Evolutionary conservation across 1,140 invertebrate species (phyloP).

Genomic region (Cydia strobilella): DNA sequence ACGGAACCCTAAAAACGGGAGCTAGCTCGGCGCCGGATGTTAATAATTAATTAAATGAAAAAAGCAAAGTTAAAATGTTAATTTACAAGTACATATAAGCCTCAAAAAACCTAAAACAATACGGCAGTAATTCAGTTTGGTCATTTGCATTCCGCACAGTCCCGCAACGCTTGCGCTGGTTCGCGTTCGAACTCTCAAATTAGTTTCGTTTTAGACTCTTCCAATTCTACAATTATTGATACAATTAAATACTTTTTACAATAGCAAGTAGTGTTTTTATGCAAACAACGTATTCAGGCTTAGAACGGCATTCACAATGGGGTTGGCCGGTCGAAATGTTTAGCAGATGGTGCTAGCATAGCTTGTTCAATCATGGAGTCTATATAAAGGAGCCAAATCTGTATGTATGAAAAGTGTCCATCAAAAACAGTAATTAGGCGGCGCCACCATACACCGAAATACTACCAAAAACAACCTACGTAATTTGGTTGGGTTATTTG

Average conservation of each 20-base stretch:
- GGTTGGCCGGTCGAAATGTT: no score
- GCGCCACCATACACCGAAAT: no score
- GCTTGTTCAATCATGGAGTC: no score
- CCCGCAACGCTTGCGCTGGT: not conserved
- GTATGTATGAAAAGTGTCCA: no score
- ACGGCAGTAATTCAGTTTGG: conserved; percentile 29
- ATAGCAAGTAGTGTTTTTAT: conserved; percentile 15
- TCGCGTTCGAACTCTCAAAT: conserved; percentile 27
- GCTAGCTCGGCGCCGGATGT: no score
- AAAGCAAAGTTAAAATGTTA: conserved; percentile 17
- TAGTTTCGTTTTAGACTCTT: conserved; percentile 19
- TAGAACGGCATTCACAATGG: not conserved
- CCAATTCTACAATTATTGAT: conserved; percentile 21
- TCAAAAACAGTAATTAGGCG: no score
- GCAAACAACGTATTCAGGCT: conserved; percentile 18
- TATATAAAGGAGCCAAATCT: no score
- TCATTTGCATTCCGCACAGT: conserved; percentile 25
- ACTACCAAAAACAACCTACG: no score
- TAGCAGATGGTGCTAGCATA: no score
- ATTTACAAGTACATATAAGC: conserved; percentile 26
- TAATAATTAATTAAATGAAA: not conserved
- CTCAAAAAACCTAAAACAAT: conserved; percentile 24
- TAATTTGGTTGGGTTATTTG: no score
- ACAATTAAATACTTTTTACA: conserved; percentile 24
- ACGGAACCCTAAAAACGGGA: no score